Base-by-base conservation (phyloP, 2,797 vertebrate genomes). In the Chaenodraco wilsoni region DNA sequence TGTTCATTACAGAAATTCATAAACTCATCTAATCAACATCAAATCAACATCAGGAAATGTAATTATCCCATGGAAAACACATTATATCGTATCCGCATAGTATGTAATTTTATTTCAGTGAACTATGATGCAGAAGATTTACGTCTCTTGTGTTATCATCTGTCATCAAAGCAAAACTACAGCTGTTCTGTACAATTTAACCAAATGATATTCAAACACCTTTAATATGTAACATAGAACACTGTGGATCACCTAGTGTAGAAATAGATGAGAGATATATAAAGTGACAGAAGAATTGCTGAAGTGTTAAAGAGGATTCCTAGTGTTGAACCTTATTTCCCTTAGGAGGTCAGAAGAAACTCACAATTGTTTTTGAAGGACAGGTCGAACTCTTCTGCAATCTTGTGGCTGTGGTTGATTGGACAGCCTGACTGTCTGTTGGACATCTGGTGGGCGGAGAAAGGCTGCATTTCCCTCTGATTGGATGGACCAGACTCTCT, bases 351-450 rank as follows among this genome's bases (percentile, higher is more conserved):
- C 13, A 55, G 19, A 62, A 76, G 72, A 16, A 81, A 91, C 93
- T 89, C 84, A 95, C 94, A 86, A 65, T 92, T 92, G 76, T 92
- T 93, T 88, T 93, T 94, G 81, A 95, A 91, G 41, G 92, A 85
- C 21, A 93, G 71, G 70, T 93, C 85, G 9, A 86, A 65, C 48
- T 94, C 91, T 17, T 93, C 84, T 37, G 90, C 85, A 91, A 93
- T 92, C 91, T 91, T 94, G 65, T 95, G 94, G 87, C 91, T 93
- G 84, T 94, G 89, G 52, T 82, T 91, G 66, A 90, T 77, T 58
- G 95, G 88, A 51, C 92, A 94, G 61, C 81, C 72, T 4, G 84
- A 78, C 51, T 88, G 90, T 73, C 88, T 90, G 76, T 83, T 76
- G 0, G 72, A 81, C 68, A 82, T 83, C 80, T 73, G 76, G 63